Base-by-base conservation (phyloP, 2,113 vertebrate species). In the Nerophis ophidion region DNA sequence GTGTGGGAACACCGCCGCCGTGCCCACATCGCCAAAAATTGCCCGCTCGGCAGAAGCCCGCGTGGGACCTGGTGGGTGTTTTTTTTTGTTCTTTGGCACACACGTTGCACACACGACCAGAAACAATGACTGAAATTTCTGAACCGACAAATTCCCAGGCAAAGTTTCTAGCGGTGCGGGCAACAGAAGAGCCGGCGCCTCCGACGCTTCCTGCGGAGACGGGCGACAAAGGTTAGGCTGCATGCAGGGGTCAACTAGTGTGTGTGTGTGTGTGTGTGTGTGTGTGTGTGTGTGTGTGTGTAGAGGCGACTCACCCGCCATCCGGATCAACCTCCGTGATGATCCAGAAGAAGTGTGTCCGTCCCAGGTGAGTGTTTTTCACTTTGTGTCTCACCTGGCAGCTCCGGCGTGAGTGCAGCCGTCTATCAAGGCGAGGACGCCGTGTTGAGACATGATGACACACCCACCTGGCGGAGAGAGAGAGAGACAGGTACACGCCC, bases 91-190 rank as follows among this genome's bases (percentile, higher is more conserved):
- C 33, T 50, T 9, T 7, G 3, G 8, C 69, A 66, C 74, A 34
- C 52, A 77, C 62, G 64, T 87, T 80, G 83, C 88, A 81, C 88
- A 81, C 87, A 88, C 86, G 85, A 91, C 90, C 88, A 92, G 90
- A 92, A 92, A 92, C 89, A 88, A 90, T 91, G 90, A 92, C 90
- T 92, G 90, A 92, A 91, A 90, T 83, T 79, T 66, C 61, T 45
- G 3, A 59, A 40, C 46, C 52, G n/a, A 84, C 34, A 81, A 85
- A 85, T 81, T 89, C 79, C 75, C 90, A 92, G 90, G 82, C 88
- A 92, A 80, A 75, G 88, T 88, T 92, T 90, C 90, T 75, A 87
- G 90, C 86, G 72, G 79, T 74, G 85, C 47, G 86, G 75, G 69
- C 46, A 87, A 83, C 81, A 75, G 46, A 76, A 66, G 47, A 8